Percentiles rank a stretch among this genome's conserved stretches.
Conservation (phyloP, 2,797 vertebrate genomes). For the Presbytis comata region DNA sequence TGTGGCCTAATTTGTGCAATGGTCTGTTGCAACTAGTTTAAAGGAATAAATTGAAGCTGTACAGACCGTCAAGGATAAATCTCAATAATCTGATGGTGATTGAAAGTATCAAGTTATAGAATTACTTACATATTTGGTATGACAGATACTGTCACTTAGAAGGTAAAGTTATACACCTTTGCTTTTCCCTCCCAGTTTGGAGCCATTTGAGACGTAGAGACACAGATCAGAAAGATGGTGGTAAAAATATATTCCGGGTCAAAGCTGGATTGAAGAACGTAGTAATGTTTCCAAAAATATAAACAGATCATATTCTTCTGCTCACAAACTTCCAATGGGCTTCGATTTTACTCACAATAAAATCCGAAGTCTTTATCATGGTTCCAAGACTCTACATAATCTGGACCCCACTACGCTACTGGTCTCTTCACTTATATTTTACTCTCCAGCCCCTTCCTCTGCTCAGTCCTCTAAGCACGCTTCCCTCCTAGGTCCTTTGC, state of each 20-base stretch:
- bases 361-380: background rate
- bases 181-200: background rate
- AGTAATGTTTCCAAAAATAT: conserved; percentile 18
- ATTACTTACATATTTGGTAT: background rate
- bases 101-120: background rate
- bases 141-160: background rate
- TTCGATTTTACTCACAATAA: background rate
- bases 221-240: background rate
- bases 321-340: background rate
- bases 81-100: background rate
- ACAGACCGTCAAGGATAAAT: background rate
- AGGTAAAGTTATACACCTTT: background rate
- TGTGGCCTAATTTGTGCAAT: background rate
- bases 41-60: background rate
- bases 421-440: accelerated
- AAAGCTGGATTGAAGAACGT: conserved; percentile 18
- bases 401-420: background rate
- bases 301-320: background rate
- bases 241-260: conserved; percentile 50
- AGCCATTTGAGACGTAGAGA: background rate
- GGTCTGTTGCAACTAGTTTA: background rate
- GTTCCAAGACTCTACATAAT: too few species aligned
- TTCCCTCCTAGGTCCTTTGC: background rate
- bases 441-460: background rate
- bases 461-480: background rate